Base-by-base conservation (phyloP, 1,140 invertebrate species). In the Penaeus japonicus region DNA sequence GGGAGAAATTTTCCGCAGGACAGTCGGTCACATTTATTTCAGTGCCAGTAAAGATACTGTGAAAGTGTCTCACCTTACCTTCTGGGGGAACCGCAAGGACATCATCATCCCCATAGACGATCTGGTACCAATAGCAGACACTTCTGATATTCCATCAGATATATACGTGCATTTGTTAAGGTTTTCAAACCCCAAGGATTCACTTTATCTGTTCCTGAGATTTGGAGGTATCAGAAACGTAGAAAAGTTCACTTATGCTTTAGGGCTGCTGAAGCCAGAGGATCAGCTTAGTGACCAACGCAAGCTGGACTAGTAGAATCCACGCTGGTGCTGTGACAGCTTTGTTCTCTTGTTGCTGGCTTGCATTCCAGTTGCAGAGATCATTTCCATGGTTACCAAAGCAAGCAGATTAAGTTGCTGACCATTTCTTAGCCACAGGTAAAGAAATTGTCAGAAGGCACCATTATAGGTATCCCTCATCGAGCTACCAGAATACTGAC, bases 181-280 rank as follows among this genome's bases (percentile, higher is more conserved):
- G n/a, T 89, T 87, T 62, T 86, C 84, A 5, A 20, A 82, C 18
- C 39, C 77, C 24, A 59, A 83, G 57, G 81, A 75, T 30, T 70
- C 57, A 55, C 84, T 85, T n/a, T 86, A 35, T 24, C 65, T 89
- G 7, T 85, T 7, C 30, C 78, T 89, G 4, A 85, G 79, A 75
- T 89, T 89, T 89, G 89, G 89, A 57, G 89, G 89, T 27, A 87
- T 86, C n/a, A 30, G n/a, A 39, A 70, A 89, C 78, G 10, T 27
- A 30, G 15, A 84, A 39, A 83, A 65, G n/a, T 89, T 89, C 77
- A 55, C 20, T 35, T 17, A 55, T 57, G 84, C 85, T 27, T 89
- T 89, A 85, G 89, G 89, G 7, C 15, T 18, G 53, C 62, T 57
- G 10, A 39, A 65, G 10, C 30, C 22, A 35, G n/a, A 62, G 30